Evolutionary conservation across 2,113 vertebrate genomes (phyloP).

Genomic region (Pomatorhinus ruficollis): DNA sequence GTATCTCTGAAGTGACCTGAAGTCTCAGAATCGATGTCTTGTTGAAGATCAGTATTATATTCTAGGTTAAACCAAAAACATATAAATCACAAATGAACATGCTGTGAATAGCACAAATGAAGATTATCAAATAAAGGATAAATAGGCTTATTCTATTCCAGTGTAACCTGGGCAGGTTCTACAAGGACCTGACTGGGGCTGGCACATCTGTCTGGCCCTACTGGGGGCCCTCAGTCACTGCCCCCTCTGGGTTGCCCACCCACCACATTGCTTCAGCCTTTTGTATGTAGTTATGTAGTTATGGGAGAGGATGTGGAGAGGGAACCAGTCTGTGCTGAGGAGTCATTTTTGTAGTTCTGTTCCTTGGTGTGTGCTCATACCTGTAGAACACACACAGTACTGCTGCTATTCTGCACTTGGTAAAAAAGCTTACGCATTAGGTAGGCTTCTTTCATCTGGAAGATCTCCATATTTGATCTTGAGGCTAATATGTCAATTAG

Average conservation of each 20-base stretch:
- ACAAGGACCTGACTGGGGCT: background rate
- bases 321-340: background rate
- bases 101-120: background rate
- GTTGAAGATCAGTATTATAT: constrained; percentile 75
- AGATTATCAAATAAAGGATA: background rate
- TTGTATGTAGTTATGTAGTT: background rate
- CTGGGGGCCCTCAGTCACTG: fast-evolving
- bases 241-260: fast-evolving
- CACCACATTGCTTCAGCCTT: background rate
- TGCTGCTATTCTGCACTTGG: background rate
- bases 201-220: background rate
- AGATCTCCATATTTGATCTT: constrained; percentile 80
- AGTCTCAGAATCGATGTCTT: constrained; percentile 78
- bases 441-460: constrained; percentile 80
- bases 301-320: background rate
- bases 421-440: constrained; percentile 69
- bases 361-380: background rate
- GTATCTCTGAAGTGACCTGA: constrained; percentile 83
- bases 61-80: constrained; percentile 64
- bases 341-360: background rate
- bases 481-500: constrained; percentile 81
- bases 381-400: background rate
- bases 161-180: background rate
- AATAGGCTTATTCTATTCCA: background rate
- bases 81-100: background rate